Base-by-base conservation (phyloP, 2,888 invertebrate species). In the Hecatera dysodea region DNA sequence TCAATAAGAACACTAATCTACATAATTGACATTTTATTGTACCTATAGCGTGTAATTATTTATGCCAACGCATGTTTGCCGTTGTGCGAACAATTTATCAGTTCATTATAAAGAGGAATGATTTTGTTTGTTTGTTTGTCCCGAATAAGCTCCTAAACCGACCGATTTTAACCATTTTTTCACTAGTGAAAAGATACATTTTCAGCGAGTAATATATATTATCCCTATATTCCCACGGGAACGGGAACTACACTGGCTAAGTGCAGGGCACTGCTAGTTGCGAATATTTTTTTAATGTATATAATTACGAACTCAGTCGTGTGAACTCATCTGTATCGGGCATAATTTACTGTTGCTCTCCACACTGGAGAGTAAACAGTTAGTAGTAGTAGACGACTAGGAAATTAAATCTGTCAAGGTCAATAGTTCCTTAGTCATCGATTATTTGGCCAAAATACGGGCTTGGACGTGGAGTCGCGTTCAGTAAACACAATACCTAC, bases 21-120 rank as follows among this genome's bases (percentile, higher is more conserved):
- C 50, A 50, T 72, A 60, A 75, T 80, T 57, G 65, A 63, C 63
- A 55, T 55, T n/a, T 52, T 44, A 66, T 60, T 70, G 53, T 66
- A 60, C 22, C 11, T 52, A 27, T 42, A 29, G 17, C n/a, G 7
- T 33, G 33, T 50, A 56, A 63, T 72, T 72, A 67, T 63, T 53
- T 63, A 36, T 52, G 36, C n/a, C 24, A 57, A 36, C 42, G 56
- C 61, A 48, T 48, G 33, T 27, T 12, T 50, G 39, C 19, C 8
- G 33, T 19, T 62, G 52, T 48, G 46, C 48, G 4, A 48, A 11
- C 61, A 61, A 61, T 62, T 72, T 52, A 66, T 24, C n/a, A n/a
- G n/a, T n/a, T n/a, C n/a, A n/a, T n/a, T n/a, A n/a, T n/a, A n/a
- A n/a, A n/a, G n/a, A n/a, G n/a, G n/a, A n/a, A n/a, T n/a, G n/a